Conservation (phyloP, 1,140 invertebrate species). For the Drosophila parabipectinata region DNA sequence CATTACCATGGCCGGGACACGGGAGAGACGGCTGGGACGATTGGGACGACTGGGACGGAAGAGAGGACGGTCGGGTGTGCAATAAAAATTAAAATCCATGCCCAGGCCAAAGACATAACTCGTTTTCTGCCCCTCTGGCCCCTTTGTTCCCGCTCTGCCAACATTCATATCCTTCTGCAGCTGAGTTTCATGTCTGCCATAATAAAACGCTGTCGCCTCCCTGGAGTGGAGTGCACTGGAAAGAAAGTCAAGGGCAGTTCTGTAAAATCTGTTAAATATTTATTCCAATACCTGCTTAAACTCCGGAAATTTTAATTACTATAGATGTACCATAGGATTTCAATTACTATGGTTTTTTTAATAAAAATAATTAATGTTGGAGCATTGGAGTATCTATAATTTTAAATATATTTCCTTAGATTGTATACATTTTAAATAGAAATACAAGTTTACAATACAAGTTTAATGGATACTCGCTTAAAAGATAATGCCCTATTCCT, state of each 20-base stretch:
- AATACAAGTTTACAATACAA: no score
- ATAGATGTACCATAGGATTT: no score
- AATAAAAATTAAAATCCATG: constrained; percentile 83
- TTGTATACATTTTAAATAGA: no score
- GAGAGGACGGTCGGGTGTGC: constrained; percentile 54
- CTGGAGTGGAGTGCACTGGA: constrained; percentile 31
- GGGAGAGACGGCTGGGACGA: neutral
- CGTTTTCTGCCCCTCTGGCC: constrained; percentile 38
- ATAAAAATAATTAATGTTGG: no score
- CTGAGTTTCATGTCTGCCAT: constrained; percentile 67
- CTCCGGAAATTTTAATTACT: no score
- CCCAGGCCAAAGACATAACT: constrained; percentile 67
- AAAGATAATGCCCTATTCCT: no score
- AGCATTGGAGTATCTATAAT: no score
- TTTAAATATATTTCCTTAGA: no score
- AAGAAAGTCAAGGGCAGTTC: neutral
- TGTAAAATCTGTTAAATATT: no score
- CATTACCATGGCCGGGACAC: constrained; percentile 67
- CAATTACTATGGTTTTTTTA: no score
- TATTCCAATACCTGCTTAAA: no score
- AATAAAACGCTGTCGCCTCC: constrained; percentile 69
- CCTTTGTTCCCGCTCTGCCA: neutral
- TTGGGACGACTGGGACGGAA: neutral
- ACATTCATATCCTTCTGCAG: constrained; percentile 28
- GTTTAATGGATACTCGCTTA: no score